Evolutionary conservation across 2,888 invertebrate species (phyloP).

Genomic region (Philopedon plagiatum): DNA sequence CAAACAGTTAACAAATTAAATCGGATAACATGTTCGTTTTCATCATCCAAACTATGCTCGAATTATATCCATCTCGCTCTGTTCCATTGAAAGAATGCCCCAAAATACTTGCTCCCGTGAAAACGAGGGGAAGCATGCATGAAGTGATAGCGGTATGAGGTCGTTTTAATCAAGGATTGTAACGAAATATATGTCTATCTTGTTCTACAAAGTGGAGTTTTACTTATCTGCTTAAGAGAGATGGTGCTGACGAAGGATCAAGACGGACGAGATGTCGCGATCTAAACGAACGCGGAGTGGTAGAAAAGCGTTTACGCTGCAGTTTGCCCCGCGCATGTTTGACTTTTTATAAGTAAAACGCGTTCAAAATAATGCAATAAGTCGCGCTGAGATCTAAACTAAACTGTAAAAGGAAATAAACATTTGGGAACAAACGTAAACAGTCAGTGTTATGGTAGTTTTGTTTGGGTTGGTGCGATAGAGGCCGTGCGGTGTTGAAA

Average conservation of each 20-base stretch:
- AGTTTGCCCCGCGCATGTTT: slow-evolving; percentile 38
- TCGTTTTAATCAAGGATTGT: neutral
- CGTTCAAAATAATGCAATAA: slow-evolving; percentile 46
- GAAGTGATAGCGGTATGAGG: too few relatives aligned
- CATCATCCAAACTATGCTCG: neutral
- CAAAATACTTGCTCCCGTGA: neutral
- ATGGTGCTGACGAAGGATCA: neutral
- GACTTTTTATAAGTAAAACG: slow-evolving; percentile 39
- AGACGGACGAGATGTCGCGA: neutral
- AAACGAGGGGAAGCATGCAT: too few relatives aligned
- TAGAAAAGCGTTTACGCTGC: slow-evolving; percentile 22
- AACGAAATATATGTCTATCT: neutral
- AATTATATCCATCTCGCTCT: slow-evolving; percentile 3
- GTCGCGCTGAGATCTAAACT: slow-evolving; percentile 39
- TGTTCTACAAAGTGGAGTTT: neutral
- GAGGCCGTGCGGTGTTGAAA: slow-evolving; percentile 11
- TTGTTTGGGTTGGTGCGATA: slow-evolving; percentile 31
- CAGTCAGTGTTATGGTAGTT: slow-evolving; percentile 44
- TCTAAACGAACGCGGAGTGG: neutral
- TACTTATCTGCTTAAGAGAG: too few relatives aligned
- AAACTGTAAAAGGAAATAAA: slow-evolving; percentile 51
- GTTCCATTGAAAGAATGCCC: neutral
- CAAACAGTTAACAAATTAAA: slow-evolving; percentile 36
- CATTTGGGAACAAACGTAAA: slow-evolving; percentile 46
- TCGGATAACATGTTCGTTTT: neutral